Evolutionary conservation across 2,888 invertebrate genomes (phyloP).

Genomic region (Polymixis lichenea): DNA sequence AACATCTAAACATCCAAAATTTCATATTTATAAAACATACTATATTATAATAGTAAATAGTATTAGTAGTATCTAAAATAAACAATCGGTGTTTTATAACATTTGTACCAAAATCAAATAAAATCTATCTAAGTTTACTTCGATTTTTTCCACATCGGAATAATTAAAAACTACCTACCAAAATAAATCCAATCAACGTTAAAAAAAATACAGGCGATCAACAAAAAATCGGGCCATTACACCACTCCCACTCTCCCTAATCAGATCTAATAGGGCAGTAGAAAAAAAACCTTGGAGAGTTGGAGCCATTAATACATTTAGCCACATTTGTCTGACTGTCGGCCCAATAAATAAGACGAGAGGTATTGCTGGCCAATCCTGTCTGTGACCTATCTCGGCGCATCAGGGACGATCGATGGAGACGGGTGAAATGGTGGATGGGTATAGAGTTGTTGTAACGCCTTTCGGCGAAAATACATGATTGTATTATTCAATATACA

Average conservation of each 20-base stretch:
- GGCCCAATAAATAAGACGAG: slow-evolving; percentile 87
- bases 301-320: slow-evolving; percentile 80
- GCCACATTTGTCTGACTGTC: slow-evolving; percentile 88
- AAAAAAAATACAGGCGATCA: slow-evolving; percentile 47
- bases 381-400: slow-evolving; percentile 88
- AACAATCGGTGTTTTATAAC: too few relatives aligned
- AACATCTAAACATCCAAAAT: too few relatives aligned
- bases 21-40: too few relatives aligned
- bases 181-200: slow-evolving; percentile 28
- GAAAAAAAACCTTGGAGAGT: slow-evolving; percentile 74
- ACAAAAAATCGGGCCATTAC: slow-evolving; percentile 46
- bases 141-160: too few relatives aligned
- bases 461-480: too few relatives aligned
- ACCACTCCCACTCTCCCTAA: slow-evolving; percentile 75
- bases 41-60: too few relatives aligned
- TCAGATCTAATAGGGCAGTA: slow-evolving; percentile 79
- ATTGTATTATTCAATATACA: too few relatives aligned
- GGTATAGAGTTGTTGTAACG: slow-evolving; percentile 74
- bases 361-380: slow-evolving; percentile 83
- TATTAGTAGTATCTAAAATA: too few relatives aligned
- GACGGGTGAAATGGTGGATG: slow-evolving; percentile 75
- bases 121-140: too few relatives aligned
- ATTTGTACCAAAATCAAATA: too few relatives aligned
- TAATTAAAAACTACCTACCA: not conserved
- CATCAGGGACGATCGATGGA: slow-evolving; percentile 84